Percentiles rank a stretch among this genome's conserved stretches.
These are phyloP conservation scores for Umimayanthus kanabou DNA, from an alignment of 92 coral and sea anemone genomes.

Conservation along the genomic window DNA sequence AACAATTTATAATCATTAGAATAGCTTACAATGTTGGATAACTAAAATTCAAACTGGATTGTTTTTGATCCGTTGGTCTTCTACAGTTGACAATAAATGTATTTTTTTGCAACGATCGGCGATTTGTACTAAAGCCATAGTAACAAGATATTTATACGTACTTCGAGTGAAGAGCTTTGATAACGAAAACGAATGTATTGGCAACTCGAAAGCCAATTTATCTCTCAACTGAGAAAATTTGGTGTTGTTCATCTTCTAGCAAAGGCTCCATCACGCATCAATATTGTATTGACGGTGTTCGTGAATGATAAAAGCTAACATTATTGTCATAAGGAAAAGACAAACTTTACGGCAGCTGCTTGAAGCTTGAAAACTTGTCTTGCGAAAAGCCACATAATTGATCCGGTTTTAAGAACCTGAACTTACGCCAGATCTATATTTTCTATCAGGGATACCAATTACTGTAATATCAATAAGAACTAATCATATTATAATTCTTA, in stretches of 20 bases:
- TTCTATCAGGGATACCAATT: not conserved
- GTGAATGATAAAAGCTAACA: not conserved
- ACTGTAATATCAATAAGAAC: not conserved
- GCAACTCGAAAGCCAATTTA: no score
- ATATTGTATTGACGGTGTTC: not conserved
- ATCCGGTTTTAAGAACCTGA: not conserved
- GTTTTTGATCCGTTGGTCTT: not conserved
- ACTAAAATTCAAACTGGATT: constrained; percentile 11
- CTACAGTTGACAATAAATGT: not conserved
- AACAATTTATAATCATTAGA: not conserved
- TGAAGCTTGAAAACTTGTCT: not conserved
- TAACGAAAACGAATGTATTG: not conserved
- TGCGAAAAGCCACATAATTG: not conserved
- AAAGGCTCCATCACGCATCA: not conserved
- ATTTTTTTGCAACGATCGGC: not conserved
- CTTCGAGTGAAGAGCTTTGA: not conserved
- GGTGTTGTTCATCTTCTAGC: not conserved
- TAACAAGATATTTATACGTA: not conserved
- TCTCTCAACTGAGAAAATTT: not conserved
- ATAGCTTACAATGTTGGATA: constrained; percentile 11
- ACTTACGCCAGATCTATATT: not conserved
- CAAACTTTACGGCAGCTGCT: not conserved
- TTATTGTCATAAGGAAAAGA: not conserved
- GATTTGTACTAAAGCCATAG: not conserved
- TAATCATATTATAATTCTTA: not conserved